Base-by-base conservation (phyloP, 2,113 vertebrate species). In the Tychaedon coryphoeus region DNA sequence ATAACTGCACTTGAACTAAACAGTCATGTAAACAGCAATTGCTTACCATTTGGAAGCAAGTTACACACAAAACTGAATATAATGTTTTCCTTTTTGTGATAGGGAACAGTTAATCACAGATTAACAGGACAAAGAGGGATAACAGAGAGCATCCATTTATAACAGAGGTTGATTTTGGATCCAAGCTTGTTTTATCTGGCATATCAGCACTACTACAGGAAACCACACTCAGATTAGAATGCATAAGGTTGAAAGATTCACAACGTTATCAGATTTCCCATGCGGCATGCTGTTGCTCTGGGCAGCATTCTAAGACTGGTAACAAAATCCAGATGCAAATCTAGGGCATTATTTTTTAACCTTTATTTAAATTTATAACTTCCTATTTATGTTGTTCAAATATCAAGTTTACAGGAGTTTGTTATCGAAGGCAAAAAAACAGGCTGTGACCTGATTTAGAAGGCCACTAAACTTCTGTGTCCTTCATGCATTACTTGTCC, bases 311-410 rank as follows among this genome's bases (percentile, higher is more conserved):
- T 92, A 84, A 93, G 40, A 78, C 23, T 58, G 67, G 45, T 92
- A 96, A 97, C 54, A 48, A 96, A 93, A 95, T 95, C 86, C 90
- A 91, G 84, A 97, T 72, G 91, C 60, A 96, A 86, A 95, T 73
- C 82, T 86, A 89, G 77, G 74, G 61, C 64, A 78, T 40, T 73
- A 71, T 65, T 92, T 94, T 95, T 90, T 94, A 95, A 86, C 50
- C 66, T 97, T 92, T 72, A 93, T 91, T 97, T 95, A 95, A 91
- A 90, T 79, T 88, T 95, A 95, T 93, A 93, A 91, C 91, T 96
- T 95, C 90, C 85, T 95, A 66, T 51, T 96, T 91, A 79, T 47
- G 36, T 47, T 88, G 61, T 69, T 94, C 60, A 60, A 87, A 60
- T 56, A 93, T 25, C 29, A 75, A 86, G 76, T 86, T 95, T 95